Percentiles rank a stretch among this genome's conserved stretches.
phyloP scores from a whole-genome alignment of 2,797 vertebrate genomes.

The Rhinoraja longicauda region DNA sequence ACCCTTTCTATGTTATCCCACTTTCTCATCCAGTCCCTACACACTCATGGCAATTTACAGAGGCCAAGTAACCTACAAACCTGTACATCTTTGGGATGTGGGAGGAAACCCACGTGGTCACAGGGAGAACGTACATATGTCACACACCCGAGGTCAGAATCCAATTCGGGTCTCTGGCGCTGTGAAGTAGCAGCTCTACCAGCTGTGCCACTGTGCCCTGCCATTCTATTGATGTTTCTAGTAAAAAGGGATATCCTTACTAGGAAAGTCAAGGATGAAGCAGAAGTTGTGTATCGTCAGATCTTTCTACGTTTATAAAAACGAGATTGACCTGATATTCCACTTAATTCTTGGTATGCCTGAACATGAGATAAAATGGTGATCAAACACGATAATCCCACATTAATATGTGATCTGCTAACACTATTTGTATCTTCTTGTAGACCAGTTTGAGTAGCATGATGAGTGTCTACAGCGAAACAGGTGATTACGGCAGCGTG shows the following conservation, averaged over 20 bases:
- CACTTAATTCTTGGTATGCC: background rate
- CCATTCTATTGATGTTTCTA: background rate
- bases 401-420: background rate
- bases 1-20: too few relatives aligned
- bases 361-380: background rate
- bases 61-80: too few relatives aligned
- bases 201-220: too few relatives aligned
- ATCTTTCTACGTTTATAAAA: background rate
- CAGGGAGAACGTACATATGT: too few relatives aligned
- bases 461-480: constrained; percentile 93
- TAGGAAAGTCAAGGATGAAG: background rate
- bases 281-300: background rate
- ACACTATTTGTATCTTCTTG: constrained; percentile 45
- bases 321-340: background rate
- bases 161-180: too few relatives aligned
- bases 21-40: too few relatives aligned
- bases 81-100: too few relatives aligned
- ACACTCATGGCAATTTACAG: too few relatives aligned
- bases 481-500: constrained; percentile 88
- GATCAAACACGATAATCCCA: background rate
- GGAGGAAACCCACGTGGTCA: too few relatives aligned
- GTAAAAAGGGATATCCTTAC: background rate
- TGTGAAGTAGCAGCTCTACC: too few relatives aligned
- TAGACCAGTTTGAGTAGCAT: constrained; percentile 96
- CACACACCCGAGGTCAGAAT: too few relatives aligned